Base-by-base conservation (phyloP, 2,797 vertebrate genomes). In the Jordanella pulchra region DNA sequence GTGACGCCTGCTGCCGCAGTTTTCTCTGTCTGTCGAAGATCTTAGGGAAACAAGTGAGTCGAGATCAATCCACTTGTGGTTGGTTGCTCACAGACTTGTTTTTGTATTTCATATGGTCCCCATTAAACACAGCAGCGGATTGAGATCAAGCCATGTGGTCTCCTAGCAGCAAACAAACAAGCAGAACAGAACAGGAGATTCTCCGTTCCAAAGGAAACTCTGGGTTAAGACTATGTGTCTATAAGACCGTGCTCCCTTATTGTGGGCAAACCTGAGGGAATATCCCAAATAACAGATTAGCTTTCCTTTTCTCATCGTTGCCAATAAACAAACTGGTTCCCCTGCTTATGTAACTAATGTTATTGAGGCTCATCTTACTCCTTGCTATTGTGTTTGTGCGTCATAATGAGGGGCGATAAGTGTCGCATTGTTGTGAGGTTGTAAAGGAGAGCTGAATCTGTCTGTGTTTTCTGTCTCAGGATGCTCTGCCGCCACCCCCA, bases 401-500 rank as follows among this genome's bases (percentile, higher is more conserved):
- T 65, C 55, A 10, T 25, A 17, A 54, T 12, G 44, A 73, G n/a
- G 76, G 58, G 65, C 71, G 79, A 66, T 21, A 13, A 51, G 14
- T 50, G 39, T 77, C 48, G 48, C 55, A 54, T 72, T 61, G 55
- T n/a, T 35, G 15, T 63, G 44, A 69, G 21, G n/a, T 48, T 53
- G 71, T 77, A 61, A 80, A 77, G 30, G 69, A 64, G 65, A 1
- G 17, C 53, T 23, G 30, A 69, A 67, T 21, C 39, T 44, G 1
- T 81, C 28, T 10, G 4, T 45, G 48, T 51, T 30, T 60, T 54
- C 77, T 54, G 77, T 75, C 70, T 63, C 91, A 99, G 98, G 96
- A 95, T 84, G 91, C 95, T 87, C 96, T 97, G 82, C 98, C 97
- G 50, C 97, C 97, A 51, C 96, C 97, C 7, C 97, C 97, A 0